A percentile compares a stretch with the other conserved stretches of the same genome.
phyloP scores from a whole-genome alignment of 2,888 invertebrate species.

The Thymelicus lineola region DNA sequence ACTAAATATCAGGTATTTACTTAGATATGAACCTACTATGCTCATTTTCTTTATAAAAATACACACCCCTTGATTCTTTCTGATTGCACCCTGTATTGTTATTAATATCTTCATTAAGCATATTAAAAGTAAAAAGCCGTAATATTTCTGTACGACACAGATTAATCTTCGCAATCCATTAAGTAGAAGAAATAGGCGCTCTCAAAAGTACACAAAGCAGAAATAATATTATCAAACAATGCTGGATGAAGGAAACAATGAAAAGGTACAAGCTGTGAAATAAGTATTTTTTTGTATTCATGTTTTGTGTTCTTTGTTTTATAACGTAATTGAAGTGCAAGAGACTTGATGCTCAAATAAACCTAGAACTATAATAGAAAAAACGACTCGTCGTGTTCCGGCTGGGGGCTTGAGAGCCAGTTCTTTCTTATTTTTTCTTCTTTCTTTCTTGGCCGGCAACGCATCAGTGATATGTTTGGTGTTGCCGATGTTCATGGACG shows the following conservation, averaged over 20 bases:
- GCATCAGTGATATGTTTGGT: no score
- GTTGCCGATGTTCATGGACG: no score
- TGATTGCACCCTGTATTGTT: constrained; percentile 8
- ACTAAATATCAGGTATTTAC: no score
- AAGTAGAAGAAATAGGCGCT: constrained; percentile 30
- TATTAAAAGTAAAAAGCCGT: constrained; percentile 30
- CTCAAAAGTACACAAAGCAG: constrained; percentile 31
- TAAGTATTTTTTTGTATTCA: constrained; percentile 24
- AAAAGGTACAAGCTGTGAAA: constrained; percentile 23
- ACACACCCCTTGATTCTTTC: neutral
- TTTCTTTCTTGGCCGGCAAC: no score
- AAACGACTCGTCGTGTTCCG: no score
- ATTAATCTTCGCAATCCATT: constrained; percentile 35
- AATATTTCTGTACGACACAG: constrained; percentile 34
- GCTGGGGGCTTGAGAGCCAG: no score
- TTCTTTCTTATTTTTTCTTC: no score
- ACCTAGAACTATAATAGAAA: no score
- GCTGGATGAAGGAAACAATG: constrained; percentile 22
- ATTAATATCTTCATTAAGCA: constrained; percentile 29
- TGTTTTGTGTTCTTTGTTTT: constrained; percentile 23
- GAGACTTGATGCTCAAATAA: neutral
- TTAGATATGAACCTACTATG: no score
- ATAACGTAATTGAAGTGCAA: constrained; percentile 20
- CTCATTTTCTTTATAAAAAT: neutral
- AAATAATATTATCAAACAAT: constrained; percentile 33